A percentile compares a stretch with the other conserved stretches of the same genome.
Conservation (phyloP, 2,888 invertebrate genomes). For the Drosophila maculinotata region DNA sequence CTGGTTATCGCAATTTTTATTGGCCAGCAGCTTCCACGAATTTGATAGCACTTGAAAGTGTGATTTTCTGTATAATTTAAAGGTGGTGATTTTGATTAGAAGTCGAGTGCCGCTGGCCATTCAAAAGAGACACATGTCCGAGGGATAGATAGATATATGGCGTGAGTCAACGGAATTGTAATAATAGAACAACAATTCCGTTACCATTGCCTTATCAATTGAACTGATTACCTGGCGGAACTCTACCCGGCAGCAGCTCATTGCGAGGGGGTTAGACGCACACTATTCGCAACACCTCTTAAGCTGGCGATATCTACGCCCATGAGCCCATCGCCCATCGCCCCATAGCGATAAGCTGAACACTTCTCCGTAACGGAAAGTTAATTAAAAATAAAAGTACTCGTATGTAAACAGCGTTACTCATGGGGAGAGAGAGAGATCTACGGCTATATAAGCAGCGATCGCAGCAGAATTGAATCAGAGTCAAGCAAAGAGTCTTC, state of each 20-base stretch:
- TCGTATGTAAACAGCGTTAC: conserved; percentile 49
- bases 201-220: conserved; percentile 49
- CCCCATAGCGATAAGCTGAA: conserved; percentile 51
- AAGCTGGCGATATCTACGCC: conserved; percentile 11
- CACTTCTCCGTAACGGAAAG: conserved; percentile 36
- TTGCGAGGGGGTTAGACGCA: background rate
- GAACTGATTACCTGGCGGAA: conserved; percentile 24
- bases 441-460: conserved; percentile 40
- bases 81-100: conserved; percentile 18
- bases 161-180: conserved; percentile 47
- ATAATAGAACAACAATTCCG: conserved; percentile 32
- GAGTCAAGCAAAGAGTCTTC: conserved; percentile 24
- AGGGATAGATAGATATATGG: conserved; percentile 4
- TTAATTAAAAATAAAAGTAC: conserved; percentile 57
- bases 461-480: conserved; percentile 1
- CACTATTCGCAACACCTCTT: conserved; percentile 8
- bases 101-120: conserved; percentile 1
- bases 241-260: background rate
- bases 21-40: conserved; percentile 37
- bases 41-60: conserved; percentile 5
- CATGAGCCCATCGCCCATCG: background rate
- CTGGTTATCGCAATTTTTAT: conserved; percentile 19
- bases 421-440: conserved; percentile 18
- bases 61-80: conserved; percentile 37
- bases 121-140: conserved; percentile 12